These are phyloP conservation scores for Hydrotaea diabolus DNA, from an alignment of 2,888 invertebrate genomes.

Conservation along the genomic window DNA sequence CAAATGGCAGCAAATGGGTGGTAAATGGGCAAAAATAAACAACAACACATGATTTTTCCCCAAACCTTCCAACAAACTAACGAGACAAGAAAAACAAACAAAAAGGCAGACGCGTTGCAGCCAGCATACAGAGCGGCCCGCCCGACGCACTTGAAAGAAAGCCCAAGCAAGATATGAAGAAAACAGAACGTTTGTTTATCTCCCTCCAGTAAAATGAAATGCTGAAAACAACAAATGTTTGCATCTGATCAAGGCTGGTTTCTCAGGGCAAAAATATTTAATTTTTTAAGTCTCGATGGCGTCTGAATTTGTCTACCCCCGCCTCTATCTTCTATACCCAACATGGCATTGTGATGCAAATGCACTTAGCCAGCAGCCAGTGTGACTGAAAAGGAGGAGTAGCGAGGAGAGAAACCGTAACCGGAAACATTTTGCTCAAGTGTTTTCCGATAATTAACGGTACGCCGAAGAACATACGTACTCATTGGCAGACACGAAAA, in stretches of 20 bases:
- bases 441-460: conserved; percentile 66
- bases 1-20: conserved; percentile 60
- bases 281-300: neutral
- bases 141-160: conserved; percentile 10
- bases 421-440: conserved; percentile 63
- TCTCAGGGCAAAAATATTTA: neutral
- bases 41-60: neutral
- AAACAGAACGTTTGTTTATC: conserved; percentile 29
- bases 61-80: neutral
- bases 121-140: neutral
- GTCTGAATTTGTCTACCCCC: neutral
- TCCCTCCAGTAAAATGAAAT: neutral
- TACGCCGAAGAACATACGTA: neutral
- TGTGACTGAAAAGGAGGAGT: no score
- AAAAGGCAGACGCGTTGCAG: neutral
- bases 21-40: conserved; percentile 30
- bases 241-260: conserved; percentile 27
- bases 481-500: no score
- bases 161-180: neutral
- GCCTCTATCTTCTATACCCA: neutral
- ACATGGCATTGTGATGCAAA: conserved; percentile 54
- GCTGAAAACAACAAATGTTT: conserved; percentile 48
- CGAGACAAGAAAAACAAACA: neutral
- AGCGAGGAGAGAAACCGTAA: neutral
- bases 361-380: conserved; percentile 44